Base-by-base conservation (phyloP, 2,888 invertebrate species). In the Apoderus coryli region DNA sequence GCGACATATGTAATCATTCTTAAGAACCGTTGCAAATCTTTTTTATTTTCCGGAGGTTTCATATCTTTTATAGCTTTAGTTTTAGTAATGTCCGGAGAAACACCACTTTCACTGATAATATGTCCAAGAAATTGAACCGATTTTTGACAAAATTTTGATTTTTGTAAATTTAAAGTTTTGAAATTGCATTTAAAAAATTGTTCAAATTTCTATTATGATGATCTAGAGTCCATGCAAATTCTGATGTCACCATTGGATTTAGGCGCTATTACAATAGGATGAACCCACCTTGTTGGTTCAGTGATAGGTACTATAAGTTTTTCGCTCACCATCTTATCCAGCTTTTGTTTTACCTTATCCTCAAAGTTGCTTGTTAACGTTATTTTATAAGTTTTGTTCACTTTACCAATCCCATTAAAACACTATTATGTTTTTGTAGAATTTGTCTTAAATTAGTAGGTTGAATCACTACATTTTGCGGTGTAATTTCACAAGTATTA, bases 1-100 rank as follows among this genome's bases (percentile, higher is more conserved):
- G 38, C 26, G 4, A 46, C 25, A 35, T 47, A 48, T n/a, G 41
- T 46, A 5, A 44, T 34, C 29, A 49, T 35, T 6, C 49, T 48
- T 13, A 47, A 30, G 10, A 51, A 39, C 12, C 40, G 31, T 33
- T 44, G 37, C 5, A 50, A 19, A n/a, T 45, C 44, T 28, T 40
- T 38, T 27, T 37, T 42, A 29, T 39, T 43, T 25, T 34, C 30
- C 10, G 47, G 46, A 22, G 10, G 13, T 22, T 36, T 33, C 28
- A 45, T 40, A 10, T 39, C 22, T 14, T 15, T 27, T 9, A 47
- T 44, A 9, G 41, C 41, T 28, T 41, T 10, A 2, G 44, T 37
- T 31, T 43, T 44, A 16, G 34, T 33, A 5, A 23, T 13, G 25
- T 41, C 39, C 16, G 38, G 27, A 23, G 33, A 22, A 4, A 44